Conservation (phyloP, 2,113 vertebrate species). For the Aviceda subcristata region DNA sequence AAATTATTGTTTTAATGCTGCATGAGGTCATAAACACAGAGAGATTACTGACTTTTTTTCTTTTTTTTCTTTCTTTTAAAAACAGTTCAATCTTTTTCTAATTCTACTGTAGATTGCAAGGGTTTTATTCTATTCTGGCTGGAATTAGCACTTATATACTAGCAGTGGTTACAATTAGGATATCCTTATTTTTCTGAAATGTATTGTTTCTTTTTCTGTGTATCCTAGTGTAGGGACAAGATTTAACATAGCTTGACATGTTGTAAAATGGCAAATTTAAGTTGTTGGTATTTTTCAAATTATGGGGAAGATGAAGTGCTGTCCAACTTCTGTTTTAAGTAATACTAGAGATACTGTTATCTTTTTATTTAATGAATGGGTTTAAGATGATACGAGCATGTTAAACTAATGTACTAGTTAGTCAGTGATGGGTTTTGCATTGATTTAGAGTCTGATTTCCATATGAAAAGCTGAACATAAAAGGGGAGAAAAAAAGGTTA, state of each 20-base stretch:
- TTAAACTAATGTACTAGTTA: neutral
- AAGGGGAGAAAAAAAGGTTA: neutral
- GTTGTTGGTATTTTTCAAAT: neutral
- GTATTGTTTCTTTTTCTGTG: neutral
- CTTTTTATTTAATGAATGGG: neutral
- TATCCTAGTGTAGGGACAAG: accelerated
- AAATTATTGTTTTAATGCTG: neutral
- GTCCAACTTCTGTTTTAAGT: neutral
- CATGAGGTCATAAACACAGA: neutral
- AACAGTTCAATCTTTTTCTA: neutral
- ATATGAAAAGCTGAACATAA: neutral
- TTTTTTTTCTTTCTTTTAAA: no score
- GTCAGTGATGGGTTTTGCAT: neutral
- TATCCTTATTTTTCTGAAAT: neutral
- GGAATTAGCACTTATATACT: neutral
- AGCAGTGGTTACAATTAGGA: neutral
- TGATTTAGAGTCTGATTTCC: neutral
- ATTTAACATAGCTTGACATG: neutral
- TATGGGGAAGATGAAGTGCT: neutral
- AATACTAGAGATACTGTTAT: neutral
- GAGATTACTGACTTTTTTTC: neutral
- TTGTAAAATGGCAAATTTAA: neutral
- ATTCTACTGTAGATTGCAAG: neutral
- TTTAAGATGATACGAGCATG: neutral
- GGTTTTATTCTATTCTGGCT: neutral